These are phyloP conservation scores for Nomada flava DNA, from an alignment of 2,888 invertebrate species.

Conservation along the genomic window DNA sequence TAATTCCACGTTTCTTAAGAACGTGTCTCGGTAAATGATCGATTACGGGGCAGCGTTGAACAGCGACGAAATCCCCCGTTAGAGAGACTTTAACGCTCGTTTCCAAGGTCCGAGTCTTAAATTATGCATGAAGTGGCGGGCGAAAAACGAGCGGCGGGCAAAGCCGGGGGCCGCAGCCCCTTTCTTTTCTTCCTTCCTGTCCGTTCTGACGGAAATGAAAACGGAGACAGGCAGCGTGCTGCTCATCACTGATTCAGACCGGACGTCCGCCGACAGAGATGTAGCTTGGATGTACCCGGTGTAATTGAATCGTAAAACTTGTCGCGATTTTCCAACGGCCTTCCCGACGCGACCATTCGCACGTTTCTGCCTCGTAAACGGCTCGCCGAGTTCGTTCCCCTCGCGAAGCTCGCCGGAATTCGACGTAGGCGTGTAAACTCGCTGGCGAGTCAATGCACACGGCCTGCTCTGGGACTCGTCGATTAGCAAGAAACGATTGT, in stretches of 20 bases:
- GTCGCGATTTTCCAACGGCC: constrained; percentile 23
- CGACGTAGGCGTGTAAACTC: constrained; percentile 41
- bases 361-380: constrained; percentile 6
- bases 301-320: constrained; percentile 57
- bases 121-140: constrained; percentile 71
- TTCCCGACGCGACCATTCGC: not conserved
- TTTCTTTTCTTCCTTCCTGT: constrained; percentile 57
- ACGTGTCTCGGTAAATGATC: constrained; percentile 8
- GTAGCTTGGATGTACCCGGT: constrained; percentile 38
- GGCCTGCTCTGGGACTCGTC: constrained; percentile 20
- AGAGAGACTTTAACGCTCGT: constrained; percentile 71
- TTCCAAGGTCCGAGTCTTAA: constrained; percentile 68
- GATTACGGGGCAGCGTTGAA: constrained; percentile 23
- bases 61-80: constrained; percentile 31
- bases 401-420: constrained; percentile 20
- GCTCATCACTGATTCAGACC: constrained; percentile 80
- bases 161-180: constrained; percentile 71
- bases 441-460: constrained; percentile 39
- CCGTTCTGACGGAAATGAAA: constrained; percentile 77
- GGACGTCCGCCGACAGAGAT: constrained; percentile 70
- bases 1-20: too few relatives aligned
- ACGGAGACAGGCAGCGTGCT: constrained; percentile 76
- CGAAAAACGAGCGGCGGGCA: constrained; percentile 69
- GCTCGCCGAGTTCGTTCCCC: constrained; percentile 25
- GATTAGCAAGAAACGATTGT: constrained; percentile 35